Conservation (phyloP, 2,797 vertebrate genomes). For the Rhadinocentrus ornatus region DNA sequence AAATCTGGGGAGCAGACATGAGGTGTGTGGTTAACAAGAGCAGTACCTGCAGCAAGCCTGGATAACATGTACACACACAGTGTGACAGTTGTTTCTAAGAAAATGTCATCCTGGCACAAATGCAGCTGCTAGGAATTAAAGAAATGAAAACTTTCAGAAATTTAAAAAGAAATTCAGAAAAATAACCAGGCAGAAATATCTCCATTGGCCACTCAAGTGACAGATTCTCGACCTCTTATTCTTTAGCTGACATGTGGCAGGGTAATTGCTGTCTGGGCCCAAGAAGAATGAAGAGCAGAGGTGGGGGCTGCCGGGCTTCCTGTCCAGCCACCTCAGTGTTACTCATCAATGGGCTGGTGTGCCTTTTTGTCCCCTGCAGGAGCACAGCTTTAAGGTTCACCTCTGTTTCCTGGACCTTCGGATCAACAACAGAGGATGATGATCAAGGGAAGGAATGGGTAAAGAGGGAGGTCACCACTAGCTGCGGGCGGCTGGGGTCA, state of each 20-base stretch:
- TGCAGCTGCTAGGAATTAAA: conserved; percentile 48
- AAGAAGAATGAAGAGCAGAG: conserved; percentile 37
- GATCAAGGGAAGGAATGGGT: conserved; percentile 44
- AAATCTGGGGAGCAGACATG: conserved; percentile 43
- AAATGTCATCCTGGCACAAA: conserved; percentile 43
- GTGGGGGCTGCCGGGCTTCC: conserved; percentile 47
- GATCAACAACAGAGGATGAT: conserved; percentile 36
- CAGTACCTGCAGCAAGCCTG: conserved; percentile 20
- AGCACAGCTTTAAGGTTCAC: conserved; percentile 22
- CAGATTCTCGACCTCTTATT: conserved; percentile 64
- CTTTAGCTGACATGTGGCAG: conserved; percentile 66
- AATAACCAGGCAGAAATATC: conserved; percentile 49
- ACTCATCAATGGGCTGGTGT: conserved; percentile 50
- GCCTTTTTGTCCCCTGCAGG: conserved; percentile 33
- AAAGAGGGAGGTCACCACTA: conserved; percentile 38
- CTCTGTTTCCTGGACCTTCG: conserved; percentile 41
- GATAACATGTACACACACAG: conserved; percentile 46
- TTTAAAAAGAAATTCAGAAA: conserved; percentile 50
- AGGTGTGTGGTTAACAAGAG: conserved; percentile 49
- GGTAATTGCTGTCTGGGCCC: conserved; percentile 72
- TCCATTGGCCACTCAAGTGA: conserved; percentile 53
- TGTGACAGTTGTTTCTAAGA: conserved; percentile 37
- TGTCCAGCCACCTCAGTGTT: conserved; percentile 62
- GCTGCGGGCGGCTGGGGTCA: conserved; percentile 63
- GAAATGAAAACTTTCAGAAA: conserved; percentile 60